These are phyloP conservation scores for Thymallus thymallus DNA, from an alignment of 2,113 vertebrate species.

Conservation along the genomic window DNA sequence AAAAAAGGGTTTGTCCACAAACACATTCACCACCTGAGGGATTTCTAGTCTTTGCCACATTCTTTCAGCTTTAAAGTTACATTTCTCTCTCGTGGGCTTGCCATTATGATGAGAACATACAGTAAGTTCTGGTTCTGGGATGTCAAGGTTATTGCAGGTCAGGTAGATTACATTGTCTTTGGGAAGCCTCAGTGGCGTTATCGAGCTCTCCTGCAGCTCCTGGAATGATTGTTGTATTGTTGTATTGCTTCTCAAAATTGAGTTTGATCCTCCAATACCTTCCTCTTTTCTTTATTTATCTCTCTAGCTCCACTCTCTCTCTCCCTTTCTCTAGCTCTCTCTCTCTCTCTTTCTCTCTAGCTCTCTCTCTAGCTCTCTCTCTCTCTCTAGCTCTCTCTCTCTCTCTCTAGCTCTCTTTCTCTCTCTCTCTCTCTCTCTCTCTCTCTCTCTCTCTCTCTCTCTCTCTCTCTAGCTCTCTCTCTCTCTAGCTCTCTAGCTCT, in stretches of 20 bases:
- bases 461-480: too few relatives aligned
- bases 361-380: too few relatives aligned
- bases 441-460: too few relatives aligned
- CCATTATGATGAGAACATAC: slow-evolving; percentile 27
- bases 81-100: slow-evolving; percentile 49
- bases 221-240: slow-evolving; percentile 41
- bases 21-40: slow-evolving; percentile 38
- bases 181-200: slow-evolving; percentile 47
- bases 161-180: slow-evolving; percentile 54
- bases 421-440: too few relatives aligned
- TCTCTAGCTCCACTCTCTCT: too few relatives aligned
- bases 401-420: too few relatives aligned
- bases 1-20: slow-evolving; percentile 29
- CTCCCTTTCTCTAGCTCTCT: too few relatives aligned
- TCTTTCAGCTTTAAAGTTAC: slow-evolving; percentile 40
- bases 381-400: too few relatives aligned
- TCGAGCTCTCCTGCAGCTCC: neutral
- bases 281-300: neutral
- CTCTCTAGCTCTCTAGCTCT: too few relatives aligned
- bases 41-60: slow-evolving; percentile 21
- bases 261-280: slow-evolving; percentile 47
- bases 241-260: slow-evolving; percentile 48
- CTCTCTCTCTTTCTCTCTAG: too few relatives aligned
- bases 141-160: slow-evolving; percentile 39
- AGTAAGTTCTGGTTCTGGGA: slow-evolving; percentile 44